These are phyloP conservation scores for Ceyx margarethae DNA, from an alignment of 2,113 vertebrate species.

Conservation along the genomic window DNA sequence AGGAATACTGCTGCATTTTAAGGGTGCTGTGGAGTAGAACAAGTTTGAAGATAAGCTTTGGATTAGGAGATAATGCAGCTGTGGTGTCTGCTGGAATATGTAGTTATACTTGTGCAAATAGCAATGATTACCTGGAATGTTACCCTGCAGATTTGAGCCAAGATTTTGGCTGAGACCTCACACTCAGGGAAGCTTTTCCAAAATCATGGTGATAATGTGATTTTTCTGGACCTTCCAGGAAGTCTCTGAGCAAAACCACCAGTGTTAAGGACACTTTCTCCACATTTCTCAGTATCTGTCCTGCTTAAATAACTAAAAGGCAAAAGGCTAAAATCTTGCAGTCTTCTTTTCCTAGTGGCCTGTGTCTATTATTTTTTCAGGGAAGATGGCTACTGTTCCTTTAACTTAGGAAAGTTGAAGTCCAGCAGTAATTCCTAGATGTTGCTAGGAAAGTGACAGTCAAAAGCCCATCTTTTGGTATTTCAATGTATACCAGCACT, in stretches of 20 bases:
- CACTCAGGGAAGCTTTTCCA: not conserved
- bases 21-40: not conserved
- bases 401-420: not conserved
- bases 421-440: not conserved
- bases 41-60: not conserved
- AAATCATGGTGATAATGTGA: not conserved
- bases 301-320: not conserved
- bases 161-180: not conserved
- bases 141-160: accelerated
- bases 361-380: not conserved
- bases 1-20: not conserved
- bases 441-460: not conserved
- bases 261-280: not conserved
- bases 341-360: not conserved
- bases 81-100: not conserved
- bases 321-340: not conserved
- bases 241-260: not conserved
- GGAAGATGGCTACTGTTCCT: not conserved
- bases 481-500: not conserved
- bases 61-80: not conserved
- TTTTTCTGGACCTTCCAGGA: not conserved
- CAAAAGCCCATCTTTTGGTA: not conserved
- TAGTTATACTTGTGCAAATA: not conserved
- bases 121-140: not conserved
- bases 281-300: not conserved